Conservation (phyloP, 2,113 vertebrate genomes). For the Butorides virescens region DNA sequence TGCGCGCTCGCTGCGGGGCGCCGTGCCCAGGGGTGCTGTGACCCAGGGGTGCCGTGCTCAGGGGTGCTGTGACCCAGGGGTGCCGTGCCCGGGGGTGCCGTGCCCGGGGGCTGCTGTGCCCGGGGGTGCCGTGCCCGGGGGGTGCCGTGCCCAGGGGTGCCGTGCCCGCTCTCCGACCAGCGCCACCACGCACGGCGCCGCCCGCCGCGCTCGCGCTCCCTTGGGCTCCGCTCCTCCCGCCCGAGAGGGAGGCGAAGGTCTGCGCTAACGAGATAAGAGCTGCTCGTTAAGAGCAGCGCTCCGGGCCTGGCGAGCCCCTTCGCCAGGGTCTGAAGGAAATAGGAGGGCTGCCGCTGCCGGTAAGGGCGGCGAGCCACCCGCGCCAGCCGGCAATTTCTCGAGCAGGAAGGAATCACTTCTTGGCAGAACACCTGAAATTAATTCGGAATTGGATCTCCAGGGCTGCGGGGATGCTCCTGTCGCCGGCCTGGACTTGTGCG, state of each 20-base stretch:
- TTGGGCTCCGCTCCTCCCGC: background rate
- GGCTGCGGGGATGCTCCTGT: fast-evolving
- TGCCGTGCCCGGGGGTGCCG: fast-evolving
- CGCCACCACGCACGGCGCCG: too few species aligned
- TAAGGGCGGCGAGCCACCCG: background rate
- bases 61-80: too few species aligned
- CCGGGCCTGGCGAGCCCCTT: background rate
- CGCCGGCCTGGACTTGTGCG: fast-evolving
- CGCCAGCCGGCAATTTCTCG: background rate
- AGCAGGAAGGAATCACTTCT: background rate
- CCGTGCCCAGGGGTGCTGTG: fast-evolving
- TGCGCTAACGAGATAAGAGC: background rate
- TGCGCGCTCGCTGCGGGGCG: fast-evolving
- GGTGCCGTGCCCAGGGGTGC: background rate
- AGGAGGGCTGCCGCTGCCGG: background rate
- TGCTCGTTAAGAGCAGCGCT: background rate
- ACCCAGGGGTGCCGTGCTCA: fast-evolving
- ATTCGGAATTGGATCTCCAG: background rate
- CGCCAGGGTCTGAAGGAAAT: background rate
- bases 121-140: fast-evolving
- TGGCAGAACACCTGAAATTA: background rate
- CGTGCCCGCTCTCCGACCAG: too few species aligned
- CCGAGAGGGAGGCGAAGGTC: background rate
- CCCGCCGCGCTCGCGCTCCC: fast-evolving
- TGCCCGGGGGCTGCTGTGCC: too few species aligned